Base-by-base conservation (phyloP, 2,113 vertebrate genomes). In the Phylloscopus trochilus region DNA sequence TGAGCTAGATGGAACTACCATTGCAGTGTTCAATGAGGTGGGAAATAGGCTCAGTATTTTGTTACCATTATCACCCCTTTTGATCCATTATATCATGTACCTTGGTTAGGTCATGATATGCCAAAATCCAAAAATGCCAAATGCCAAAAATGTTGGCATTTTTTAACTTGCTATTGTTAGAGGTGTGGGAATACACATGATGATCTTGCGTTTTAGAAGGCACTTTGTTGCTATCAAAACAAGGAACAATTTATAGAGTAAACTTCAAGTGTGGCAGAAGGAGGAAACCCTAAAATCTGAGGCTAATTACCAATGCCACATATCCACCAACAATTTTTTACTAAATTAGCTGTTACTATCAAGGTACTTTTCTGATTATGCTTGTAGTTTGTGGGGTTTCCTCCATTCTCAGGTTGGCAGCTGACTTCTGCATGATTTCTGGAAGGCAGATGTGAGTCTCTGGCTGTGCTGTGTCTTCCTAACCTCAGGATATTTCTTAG, bases 141-240 rank as follows among this genome's bases (percentile, higher is more conserved):
- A 41, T 41, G 41, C 13, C 41, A 41, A 41, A 41, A 41, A 41
- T 26, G 9, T 19, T 66, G 28, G 11, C 31, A 46, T 58, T 93
- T 96, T 96, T 95, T 83, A 92, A 46, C 37, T 80, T 28, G 47
- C 7, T 85, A 28, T 10, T 10, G 18, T 59, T 35, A 68, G 66
- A 56, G 49, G 22, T 64, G 21, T 24, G 53, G 37, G 66, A 84
- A 39, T 72, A 21, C 37, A 39, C 37, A 39, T 90, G 75, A 73
- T 47, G 67, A 80, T 49, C 37, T 64, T 5, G 19, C 52, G n/a
- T 75, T 78, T 84, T 55, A 60, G 37, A 81, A 89, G 16, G 31
- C 26, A 59, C 18, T 75, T 81, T 16, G 51, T 55, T 49, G 15
- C 20, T 91, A 49, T 80, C 18, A 43, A 75, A 55, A 13, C 14